Evolutionary conservation across 2,888 invertebrate genomes (phyloP).

Genomic region (Trichopoda pennipes): DNA sequence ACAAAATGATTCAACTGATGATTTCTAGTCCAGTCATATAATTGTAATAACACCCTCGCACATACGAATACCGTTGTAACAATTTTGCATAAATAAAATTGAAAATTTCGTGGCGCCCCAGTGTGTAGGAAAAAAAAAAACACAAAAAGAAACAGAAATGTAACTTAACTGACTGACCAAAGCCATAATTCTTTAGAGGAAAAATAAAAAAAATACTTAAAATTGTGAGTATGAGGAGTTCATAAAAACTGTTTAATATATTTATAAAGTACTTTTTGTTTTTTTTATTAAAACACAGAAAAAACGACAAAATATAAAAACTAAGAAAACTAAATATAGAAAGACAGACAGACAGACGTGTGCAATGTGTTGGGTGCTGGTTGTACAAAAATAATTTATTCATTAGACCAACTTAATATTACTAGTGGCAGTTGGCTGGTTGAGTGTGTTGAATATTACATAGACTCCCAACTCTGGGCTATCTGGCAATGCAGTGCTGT

Average conservation of each 20-base stretch:
- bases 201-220: slow-evolving; percentile 14
- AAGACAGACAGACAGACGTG: slow-evolving; percentile 59
- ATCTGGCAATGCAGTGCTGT: neutral
- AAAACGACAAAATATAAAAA: neutral
- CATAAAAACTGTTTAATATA: slow-evolving; percentile 31
- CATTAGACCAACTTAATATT: slow-evolving; percentile 64
- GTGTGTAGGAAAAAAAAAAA: slow-evolving; percentile 15
- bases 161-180: slow-evolving; percentile 51
- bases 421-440: slow-evolving; percentile 10
- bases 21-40: neutral
- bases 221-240: slow-evolving; percentile 18
- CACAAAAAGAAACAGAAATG: slow-evolving; percentile 17
- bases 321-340: slow-evolving; percentile 45
- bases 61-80: neutral
- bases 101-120: slow-evolving; percentile 55
- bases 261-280: slow-evolving; percentile 49
- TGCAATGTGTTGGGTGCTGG: slow-evolving; percentile 51
- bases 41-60: neutral
- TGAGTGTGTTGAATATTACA: slow-evolving; percentile 3
- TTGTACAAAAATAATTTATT: slow-evolving; percentile 63
- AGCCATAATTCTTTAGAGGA: slow-evolving; percentile 48
- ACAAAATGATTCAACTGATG: no score
- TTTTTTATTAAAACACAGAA: neutral
- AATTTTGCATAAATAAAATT: slow-evolving; percentile 43
- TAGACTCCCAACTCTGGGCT: slow-evolving; percentile 25